A percentile compares a stretch with the other conserved stretches of the same genome.
Evolutionary conservation across 2,113 vertebrate genomes (phyloP).

Genomic region (Varanus komodoensis): DNA sequence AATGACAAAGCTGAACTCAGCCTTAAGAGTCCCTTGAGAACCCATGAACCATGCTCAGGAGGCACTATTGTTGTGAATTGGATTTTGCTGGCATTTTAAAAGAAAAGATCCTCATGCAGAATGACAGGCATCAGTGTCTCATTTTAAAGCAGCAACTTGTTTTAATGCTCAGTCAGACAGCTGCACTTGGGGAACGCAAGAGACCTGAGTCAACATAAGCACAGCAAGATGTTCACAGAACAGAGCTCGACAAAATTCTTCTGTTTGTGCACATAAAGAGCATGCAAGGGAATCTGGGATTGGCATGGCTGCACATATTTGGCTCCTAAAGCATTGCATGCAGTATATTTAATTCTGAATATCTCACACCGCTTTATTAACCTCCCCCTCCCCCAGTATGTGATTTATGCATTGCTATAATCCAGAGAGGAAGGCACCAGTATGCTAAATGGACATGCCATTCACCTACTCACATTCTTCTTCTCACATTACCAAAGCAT

Average conservation of each 20-base stretch:
- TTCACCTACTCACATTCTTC: background rate
- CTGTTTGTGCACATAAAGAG: background rate
- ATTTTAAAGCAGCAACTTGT: background rate
- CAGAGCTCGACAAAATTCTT: background rate
- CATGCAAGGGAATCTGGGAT: background rate
- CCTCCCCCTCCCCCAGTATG: background rate
- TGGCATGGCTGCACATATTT: background rate
- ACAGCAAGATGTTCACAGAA: background rate
- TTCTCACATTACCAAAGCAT: background rate
- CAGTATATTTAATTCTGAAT: background rate
- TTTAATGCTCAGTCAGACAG: background rate
- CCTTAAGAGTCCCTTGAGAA: background rate
- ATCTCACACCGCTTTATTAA: background rate
- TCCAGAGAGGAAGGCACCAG: background rate
- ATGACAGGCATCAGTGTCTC: fast-evolving
- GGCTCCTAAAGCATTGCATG: background rate
- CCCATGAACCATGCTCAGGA: fast-evolving
- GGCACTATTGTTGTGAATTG: fast-evolving
- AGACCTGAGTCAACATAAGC: background rate
- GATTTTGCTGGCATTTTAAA: background rate
- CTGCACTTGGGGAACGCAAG: background rate
- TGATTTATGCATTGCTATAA: background rate
- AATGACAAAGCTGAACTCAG: too few species aligned
- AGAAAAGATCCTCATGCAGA: background rate
- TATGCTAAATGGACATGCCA: background rate